phyloP scores from a whole-genome alignment of 2,888 invertebrate genomes.

The Macrosiphum euphorbiae region DNA sequence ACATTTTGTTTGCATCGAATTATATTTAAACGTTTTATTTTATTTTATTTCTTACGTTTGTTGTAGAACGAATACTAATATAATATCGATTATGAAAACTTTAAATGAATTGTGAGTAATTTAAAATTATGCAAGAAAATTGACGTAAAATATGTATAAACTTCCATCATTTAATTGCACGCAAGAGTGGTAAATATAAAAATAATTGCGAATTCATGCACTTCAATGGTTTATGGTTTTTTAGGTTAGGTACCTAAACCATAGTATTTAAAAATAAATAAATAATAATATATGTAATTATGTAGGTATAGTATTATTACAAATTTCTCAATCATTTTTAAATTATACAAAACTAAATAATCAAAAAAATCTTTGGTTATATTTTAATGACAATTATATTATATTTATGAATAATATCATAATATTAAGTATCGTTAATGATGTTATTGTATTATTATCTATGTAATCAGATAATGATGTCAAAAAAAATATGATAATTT shows the following conservation, averaged over 20 bases:
- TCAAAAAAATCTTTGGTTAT: background rate
- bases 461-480: background rate
- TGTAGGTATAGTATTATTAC: background rate
- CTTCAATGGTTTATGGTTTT: background rate
- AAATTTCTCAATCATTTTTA: background rate
- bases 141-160: background rate
- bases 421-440: background rate
- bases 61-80: background rate
- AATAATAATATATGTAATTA: background rate
- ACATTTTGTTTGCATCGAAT: background rate
- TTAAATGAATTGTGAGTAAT: background rate
- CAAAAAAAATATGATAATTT: background rate
- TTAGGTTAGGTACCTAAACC: background rate
- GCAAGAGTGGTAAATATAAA: conserved; percentile 9
- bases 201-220: conserved; percentile 8
- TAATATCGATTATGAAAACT: background rate
- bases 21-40: background rate
- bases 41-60: background rate
- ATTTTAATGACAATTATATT: background rate
- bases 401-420: background rate
- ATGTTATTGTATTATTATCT: background rate
- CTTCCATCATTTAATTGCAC: conserved; percentile 11
- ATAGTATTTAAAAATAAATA: background rate
- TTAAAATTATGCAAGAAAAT: conserved; percentile 17
- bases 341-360: background rate